Conservation (phyloP, 30 jellyfish, hydroid and myxozoan genomes). For the Cassiopea xamachana region DNA sequence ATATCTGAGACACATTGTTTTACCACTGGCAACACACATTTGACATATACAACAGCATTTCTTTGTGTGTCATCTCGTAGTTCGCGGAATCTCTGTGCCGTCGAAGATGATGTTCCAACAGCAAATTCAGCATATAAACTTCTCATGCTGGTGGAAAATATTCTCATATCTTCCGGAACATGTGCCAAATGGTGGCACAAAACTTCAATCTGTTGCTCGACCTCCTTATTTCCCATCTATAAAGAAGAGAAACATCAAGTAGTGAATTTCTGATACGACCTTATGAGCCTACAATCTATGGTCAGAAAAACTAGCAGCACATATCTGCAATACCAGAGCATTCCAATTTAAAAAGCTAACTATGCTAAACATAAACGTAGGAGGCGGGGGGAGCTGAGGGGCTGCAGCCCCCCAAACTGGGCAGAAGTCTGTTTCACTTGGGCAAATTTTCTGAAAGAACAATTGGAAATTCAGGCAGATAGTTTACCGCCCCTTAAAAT, state of each 20-base stretch:
- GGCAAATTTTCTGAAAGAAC: no score
- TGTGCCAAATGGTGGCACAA: not conserved
- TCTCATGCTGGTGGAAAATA: not conserved
- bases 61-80: not conserved
- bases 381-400: no score
- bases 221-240: not conserved
- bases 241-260: not conserved
- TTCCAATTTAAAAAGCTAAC: no score
- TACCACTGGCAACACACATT: slow-evolving; percentile 39
- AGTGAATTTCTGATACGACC: not conserved
- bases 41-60: slow-evolving; percentile 41
- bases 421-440: no score
- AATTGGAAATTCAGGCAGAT: no score
- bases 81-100: not conserved
- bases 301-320: no score
- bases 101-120: not conserved
- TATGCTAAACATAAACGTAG: no score
- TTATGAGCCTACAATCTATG: no score
- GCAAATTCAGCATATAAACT: not conserved
- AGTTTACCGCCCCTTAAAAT: no score
- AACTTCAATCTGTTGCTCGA: not conserved
- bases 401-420: no score
- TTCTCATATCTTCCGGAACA: not conserved
- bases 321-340: no score
- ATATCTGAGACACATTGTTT: slow-evolving; percentile 33